Conservation (phyloP, 2,797 vertebrate genomes). For the Acrossocheilus fasciatus region DNA sequence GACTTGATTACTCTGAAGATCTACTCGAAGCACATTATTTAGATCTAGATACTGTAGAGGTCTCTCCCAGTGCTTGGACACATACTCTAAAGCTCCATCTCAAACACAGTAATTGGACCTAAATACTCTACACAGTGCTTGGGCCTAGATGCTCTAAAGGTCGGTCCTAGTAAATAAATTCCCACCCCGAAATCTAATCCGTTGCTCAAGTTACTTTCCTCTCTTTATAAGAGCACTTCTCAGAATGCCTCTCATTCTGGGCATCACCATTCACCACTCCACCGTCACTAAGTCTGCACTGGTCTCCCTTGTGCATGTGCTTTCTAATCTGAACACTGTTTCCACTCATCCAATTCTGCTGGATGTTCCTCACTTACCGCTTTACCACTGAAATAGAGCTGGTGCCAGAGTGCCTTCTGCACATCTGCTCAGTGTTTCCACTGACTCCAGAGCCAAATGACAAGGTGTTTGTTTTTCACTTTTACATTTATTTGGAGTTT, state of each 20-base stretch:
- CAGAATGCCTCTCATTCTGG: conserved; percentile 31
- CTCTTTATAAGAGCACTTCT: conserved; percentile 23
- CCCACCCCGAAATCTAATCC: conserved; percentile 25
- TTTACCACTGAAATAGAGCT: conserved; percentile 27
- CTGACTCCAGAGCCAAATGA: background rate
- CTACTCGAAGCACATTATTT: background rate
- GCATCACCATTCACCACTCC: conserved; percentile 26
- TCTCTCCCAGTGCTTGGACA: no score
- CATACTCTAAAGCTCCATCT: background rate
- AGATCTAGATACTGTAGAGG: background rate
- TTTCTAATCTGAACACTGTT: conserved; percentile 39
- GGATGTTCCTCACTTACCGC: conserved; percentile 22
- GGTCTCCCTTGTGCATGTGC: conserved; percentile 44
- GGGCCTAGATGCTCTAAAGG: conserved; percentile 1
- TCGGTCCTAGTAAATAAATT: conserved; percentile 12
- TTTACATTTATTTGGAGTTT: background rate
- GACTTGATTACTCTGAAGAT: background rate
- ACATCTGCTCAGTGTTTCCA: background rate
- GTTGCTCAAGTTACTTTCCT: conserved; percentile 11
- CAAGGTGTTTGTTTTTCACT: background rate
- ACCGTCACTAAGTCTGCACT: conserved; percentile 30
- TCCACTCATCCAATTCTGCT: conserved; percentile 40
- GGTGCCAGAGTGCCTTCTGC: background rate
- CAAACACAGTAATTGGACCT: background rate
- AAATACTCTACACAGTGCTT: background rate